Conservation (phyloP, 2,113 vertebrate genomes). For the Carettochelys insculpta region DNA sequence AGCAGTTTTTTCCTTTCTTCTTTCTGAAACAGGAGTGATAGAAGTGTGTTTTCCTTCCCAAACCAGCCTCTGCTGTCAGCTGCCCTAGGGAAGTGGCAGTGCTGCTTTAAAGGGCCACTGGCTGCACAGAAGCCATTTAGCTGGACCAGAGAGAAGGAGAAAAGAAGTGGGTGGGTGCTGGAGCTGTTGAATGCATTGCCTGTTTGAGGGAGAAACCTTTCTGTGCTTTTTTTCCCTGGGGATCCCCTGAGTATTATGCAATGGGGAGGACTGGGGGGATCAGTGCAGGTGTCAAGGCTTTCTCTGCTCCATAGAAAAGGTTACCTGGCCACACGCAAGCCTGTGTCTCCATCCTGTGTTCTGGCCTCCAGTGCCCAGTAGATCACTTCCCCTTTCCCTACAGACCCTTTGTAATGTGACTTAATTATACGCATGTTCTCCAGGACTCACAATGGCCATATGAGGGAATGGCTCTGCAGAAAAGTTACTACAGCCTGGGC, state of each 20-base stretch:
- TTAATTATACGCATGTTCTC: neutral
- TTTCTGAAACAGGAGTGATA: neutral
- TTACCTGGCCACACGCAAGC: neutral
- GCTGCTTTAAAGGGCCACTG: neutral
- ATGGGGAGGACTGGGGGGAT: neutral
- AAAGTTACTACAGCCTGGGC: neutral
- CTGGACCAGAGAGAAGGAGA: neutral
- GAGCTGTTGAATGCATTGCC: neutral
- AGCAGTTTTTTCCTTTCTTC: neutral
- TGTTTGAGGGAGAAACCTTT: neutral
- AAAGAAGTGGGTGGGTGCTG: neutral
- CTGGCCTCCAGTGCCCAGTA: neutral
- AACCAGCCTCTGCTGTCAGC: neutral
- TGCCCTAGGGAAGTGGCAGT: neutral
- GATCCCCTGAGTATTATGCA: neutral
- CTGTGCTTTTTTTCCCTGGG: neutral
- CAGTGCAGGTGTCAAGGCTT: neutral
- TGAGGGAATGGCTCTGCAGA: neutral
- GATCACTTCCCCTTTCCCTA: neutral
- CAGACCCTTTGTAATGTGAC: neutral
- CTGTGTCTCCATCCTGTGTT: neutral
- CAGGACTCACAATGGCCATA: neutral
- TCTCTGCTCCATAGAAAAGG: neutral
- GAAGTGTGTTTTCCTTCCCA: neutral
- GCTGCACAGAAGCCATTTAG: neutral